These are phyloP conservation scores for Hydra vulgaris DNA, from an alignment of 30 jellyfish, hydroid and myxozoan species.

Conservation along the genomic window DNA sequence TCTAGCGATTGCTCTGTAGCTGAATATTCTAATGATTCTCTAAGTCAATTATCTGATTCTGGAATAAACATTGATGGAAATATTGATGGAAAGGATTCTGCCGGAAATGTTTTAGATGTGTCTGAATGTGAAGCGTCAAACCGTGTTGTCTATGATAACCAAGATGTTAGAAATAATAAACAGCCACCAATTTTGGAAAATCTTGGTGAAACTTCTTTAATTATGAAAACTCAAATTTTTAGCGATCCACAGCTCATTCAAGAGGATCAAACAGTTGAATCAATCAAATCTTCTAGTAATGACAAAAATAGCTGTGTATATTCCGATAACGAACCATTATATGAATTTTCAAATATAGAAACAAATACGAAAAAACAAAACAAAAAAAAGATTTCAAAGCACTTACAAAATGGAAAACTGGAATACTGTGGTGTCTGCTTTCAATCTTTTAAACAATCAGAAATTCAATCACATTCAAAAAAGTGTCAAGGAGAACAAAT, in stretches of 20 bases:
- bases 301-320: not conserved
- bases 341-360: conserved; percentile 4
- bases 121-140: not conserved
- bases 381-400: not conserved
- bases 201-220: not conserved
- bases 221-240: not conserved
- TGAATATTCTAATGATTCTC: not conserved
- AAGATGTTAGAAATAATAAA: not conserved
- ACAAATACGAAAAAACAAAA: not conserved
- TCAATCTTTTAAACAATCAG: not conserved
- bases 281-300: not conserved
- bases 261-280: not conserved
- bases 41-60: not conserved
- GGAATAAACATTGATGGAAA: not conserved
- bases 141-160: no score
- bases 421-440: not conserved
- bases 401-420: not conserved
- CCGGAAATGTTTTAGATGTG: conserved; percentile 1
- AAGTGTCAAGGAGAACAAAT: not conserved
- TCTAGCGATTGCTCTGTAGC: not conserved
- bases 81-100: not conserved
- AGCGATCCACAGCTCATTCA: not conserved
- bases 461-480: no score
- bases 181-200: not conserved
- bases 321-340: not conserved